phyloP scores from a whole-genome alignment of 2,888 invertebrate genomes.

The Aspidiotus destructor region DNA sequence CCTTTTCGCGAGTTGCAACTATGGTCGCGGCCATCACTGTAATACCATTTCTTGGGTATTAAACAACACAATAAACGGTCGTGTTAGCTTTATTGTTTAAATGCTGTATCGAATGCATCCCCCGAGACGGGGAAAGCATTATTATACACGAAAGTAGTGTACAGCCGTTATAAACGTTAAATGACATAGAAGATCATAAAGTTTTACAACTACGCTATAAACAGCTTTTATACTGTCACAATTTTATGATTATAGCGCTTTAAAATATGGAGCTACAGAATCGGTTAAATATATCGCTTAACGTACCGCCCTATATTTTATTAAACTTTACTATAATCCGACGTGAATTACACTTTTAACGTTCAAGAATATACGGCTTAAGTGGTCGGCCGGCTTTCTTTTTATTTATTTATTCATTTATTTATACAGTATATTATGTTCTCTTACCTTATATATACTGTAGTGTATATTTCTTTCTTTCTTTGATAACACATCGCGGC shows the following conservation, averaged over 20 bases:
- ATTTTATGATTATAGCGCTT: constrained; percentile 33
- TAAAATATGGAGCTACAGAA: constrained; percentile 32
- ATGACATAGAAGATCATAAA: constrained; percentile 33
- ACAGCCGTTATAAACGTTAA: constrained; percentile 33
- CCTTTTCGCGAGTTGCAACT: too few species aligned
- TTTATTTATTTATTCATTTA: constrained; percentile 28
- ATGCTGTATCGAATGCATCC: constrained; percentile 32
- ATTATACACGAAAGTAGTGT: constrained; percentile 32
- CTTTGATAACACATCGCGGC: constrained; percentile 27
- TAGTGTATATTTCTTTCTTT: constrained; percentile 30
- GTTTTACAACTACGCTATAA: constrained; percentile 31
- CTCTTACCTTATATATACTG: constrained; percentile 10
- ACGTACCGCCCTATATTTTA: constrained; percentile 33
- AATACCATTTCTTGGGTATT: constrained; percentile 28
- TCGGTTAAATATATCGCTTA: constrained; percentile 31
- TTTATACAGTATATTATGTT: constrained; percentile 5
- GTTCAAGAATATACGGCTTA: constrained; percentile 31
- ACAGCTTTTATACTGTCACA: constrained; percentile 33
- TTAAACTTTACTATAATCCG: constrained; percentile 32
- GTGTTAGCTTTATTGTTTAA: constrained; percentile 33
- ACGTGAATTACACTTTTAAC: constrained; percentile 32
- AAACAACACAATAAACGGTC: constrained; percentile 32
- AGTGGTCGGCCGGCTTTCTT: constrained; percentile 32
- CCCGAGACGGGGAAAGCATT: constrained; percentile 31
- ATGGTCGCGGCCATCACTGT: constrained; percentile 21